Conservation (phyloP, 2,888 invertebrate species). For the Catocala fraxini region DNA sequence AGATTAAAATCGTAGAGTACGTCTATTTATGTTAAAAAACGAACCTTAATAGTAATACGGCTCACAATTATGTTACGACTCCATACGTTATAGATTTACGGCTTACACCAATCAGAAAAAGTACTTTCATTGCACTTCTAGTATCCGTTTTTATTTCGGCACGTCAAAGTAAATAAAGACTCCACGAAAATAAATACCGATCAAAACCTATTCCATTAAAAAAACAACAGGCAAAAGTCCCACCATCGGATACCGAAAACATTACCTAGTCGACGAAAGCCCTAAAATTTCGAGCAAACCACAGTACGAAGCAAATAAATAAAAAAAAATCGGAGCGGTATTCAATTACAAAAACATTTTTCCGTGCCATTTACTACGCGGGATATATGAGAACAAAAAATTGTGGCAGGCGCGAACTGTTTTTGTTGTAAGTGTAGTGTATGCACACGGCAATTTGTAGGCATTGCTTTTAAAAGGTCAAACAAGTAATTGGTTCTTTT, state of each 20-base stretch:
- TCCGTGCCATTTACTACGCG: slow-evolving; percentile 47
- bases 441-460: background rate
- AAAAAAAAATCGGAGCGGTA: slow-evolving; percentile 34
- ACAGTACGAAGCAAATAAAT: slow-evolving; percentile 17
- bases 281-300: slow-evolving; percentile 12
- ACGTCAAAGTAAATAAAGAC: background rate
- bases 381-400: slow-evolving; percentile 49
- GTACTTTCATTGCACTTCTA: background rate
- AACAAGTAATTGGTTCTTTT: no score
- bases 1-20: no score
- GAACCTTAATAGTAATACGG: no score
- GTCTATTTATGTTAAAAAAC: no score
- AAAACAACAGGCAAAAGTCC: background rate
- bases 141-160: background rate
- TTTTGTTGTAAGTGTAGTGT: slow-evolving; percentile 9
- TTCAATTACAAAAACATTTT: slow-evolving; percentile 54
- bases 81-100: no score
- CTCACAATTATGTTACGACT: no score
- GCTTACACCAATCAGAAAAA: no score
- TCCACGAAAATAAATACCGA: background rate
- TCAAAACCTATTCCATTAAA: background rate
- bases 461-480: background rate
- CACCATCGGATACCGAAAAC: slow-evolving; percentile 2
- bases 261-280: slow-evolving; percentile 1
- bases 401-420: slow-evolving; percentile 37